Evolutionary conservation across 2,113 vertebrate genomes (phyloP).

Genomic region (Glaucomys volans): DNA sequence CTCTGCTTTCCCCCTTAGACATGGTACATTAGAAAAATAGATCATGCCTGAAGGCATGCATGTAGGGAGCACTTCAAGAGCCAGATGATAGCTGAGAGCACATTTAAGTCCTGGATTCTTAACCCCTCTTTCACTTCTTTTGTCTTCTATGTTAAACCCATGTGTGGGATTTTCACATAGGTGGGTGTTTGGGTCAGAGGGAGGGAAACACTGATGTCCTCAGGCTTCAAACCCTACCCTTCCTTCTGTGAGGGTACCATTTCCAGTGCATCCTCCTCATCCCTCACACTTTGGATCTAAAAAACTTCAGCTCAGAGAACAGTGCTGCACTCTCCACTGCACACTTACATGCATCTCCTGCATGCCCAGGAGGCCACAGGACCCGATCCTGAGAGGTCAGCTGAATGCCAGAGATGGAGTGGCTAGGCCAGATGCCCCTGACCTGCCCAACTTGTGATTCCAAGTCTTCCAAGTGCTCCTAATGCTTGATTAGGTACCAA

Average conservation of each 20-base stretch:
- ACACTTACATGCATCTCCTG: background rate
- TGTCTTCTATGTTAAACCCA: too few relatives aligned
- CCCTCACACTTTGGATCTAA: background rate
- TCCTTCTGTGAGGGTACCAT: background rate
- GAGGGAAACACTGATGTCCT: background rate
- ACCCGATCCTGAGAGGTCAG: background rate
- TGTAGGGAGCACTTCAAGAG: background rate
- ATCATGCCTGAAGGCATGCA: background rate
- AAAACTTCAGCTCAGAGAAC: background rate
- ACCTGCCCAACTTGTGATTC: background rate
- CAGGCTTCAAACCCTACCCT: background rate
- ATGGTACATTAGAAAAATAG: background rate
- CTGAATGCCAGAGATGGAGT: background rate
- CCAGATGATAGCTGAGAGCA: background rate
- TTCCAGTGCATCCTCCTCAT: background rate
- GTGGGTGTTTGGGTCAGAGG: too few relatives aligned
- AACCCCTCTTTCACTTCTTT: background rate
- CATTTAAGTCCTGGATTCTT: background rate
- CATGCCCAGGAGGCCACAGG: background rate
- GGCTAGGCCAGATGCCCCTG: background rate
- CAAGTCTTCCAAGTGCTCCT: accelerated
- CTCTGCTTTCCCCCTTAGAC: background rate
- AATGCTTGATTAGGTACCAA: background rate
- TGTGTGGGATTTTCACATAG: too few relatives aligned
- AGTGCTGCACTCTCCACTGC: background rate